Base-by-base conservation (phyloP, 2,888 invertebrate species). In the Frankliniella fusca region DNA sequence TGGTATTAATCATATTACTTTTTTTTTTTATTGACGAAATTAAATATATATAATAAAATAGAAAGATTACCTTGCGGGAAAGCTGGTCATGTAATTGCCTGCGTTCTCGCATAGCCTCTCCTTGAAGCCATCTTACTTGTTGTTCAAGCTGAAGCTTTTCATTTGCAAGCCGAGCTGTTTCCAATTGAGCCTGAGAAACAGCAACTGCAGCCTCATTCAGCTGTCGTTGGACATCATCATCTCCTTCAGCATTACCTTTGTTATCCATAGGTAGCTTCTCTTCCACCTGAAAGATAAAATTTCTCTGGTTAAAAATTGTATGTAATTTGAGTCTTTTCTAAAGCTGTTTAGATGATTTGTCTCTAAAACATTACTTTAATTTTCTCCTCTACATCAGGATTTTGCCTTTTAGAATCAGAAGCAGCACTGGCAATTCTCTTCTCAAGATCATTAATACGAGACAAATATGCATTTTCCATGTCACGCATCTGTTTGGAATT, bases 141-240 rank as follows among this genome's bases (percentile, higher is more conserved):
- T 91, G 90, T 87, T 95, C 94, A 50, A 94, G 87, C 38, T 90
- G 90, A 48, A 93, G 86, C 84, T 93, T 92, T 80, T 94, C 94
- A 84, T 93, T 93, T 82, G 92, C 91, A 3, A 93, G 90, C 84
- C 93, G 92, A 0, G 93, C 93, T 85, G 94, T 91, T 85, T 95
- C 94, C 65, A 94, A 88, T 0, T 93, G 91, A 0, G 92, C 92
- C 86, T 94, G 93, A 0, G 95, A 94, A 28, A 93, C 93, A 84
- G 93, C 91, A n/a, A 94, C 89, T 0, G 93, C 93, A 0, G 93
- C 91, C 84, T 93, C 92, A 86, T 95, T 94, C 20, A 94, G 83
- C 84, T 85, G 85, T 88, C 82, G 83, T 80, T 84, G 84, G 80
- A 86, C 84, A 86, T 87, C 83, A 86, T 85, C 85, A 87, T 87